Base-by-base conservation (phyloP, 2,797 vertebrate species). In the Hirundo rustica region DNA sequence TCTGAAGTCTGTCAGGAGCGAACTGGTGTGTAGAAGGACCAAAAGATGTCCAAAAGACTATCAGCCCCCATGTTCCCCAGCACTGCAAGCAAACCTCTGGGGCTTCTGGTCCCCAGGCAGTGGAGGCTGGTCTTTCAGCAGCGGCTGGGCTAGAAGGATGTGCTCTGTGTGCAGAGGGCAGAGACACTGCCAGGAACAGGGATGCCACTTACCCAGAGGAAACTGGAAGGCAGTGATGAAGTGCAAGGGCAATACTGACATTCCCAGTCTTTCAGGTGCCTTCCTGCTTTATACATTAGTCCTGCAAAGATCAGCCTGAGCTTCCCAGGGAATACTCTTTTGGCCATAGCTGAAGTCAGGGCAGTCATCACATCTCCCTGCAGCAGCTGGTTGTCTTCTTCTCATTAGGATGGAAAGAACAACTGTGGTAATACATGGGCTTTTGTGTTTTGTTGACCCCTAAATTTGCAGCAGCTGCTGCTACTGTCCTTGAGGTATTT, bases 391-490 rank as follows among this genome's bases (percentile, higher is more conserved):
- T 10, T 73, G 36, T 64, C 12, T 23, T 75, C 15, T 22, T 75
- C 47, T 71, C 66, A 44, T 57, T 65, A 74, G 44, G 44, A 82
- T 10, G 19, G 34, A 73, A 70, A 83, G 53, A 55, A 66, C 29
- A 66, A 32, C 44, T 21, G 51, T 26, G 7, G 20, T 66, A 89
- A 60, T 32, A 66, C 10, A 26, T 45, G 7, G 34, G 15, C 13
- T 74, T 88, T 40, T 45, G 21, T 29, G 10, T 68, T 91, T 80
- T 55, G 26, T 27, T 80, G 48, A 53, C 45, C 30, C 10, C 20
- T 73, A 36, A 51, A 55, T 92, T 34, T n/a, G 51, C 73, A 93
- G 74, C 66, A 71, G 78, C 44, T 55, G 60, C 48, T 88, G 16
- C n/a, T 85, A 20, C 51, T 81, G 32, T 73, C 44, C 44, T 38